Evolutionary conservation across 2,888 invertebrate species (phyloP).

Genomic region (Drosophila paranaensis): DNA sequence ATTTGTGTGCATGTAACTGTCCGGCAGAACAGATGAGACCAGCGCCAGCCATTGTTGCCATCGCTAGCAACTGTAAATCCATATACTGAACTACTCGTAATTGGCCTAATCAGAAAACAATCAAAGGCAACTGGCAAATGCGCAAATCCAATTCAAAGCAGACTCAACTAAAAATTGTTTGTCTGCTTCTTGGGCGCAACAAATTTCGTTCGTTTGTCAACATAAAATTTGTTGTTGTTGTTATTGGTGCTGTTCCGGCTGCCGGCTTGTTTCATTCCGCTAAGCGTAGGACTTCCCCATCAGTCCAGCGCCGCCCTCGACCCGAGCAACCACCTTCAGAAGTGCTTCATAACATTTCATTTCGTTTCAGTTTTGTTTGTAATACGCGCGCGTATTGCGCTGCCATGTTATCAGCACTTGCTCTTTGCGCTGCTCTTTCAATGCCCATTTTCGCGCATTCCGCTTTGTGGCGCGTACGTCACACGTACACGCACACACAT

Average conservation of each 20-base stretch:
- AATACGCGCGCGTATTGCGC: slow-evolving; percentile 33
- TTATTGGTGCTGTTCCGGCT: slow-evolving; percentile 29
- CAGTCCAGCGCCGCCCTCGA: background rate
- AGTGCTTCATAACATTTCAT: slow-evolving; percentile 25
- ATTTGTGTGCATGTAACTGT: slow-evolving; percentile 40
- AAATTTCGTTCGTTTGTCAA: slow-evolving; percentile 58
- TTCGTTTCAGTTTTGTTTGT: slow-evolving; percentile 39
- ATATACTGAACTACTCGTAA: slow-evolving; percentile 17
- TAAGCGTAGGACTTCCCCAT: slow-evolving; percentile 8
- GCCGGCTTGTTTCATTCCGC: slow-evolving; percentile 59
- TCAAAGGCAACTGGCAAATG: slow-evolving; percentile 5
- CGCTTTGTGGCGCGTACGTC: slow-evolving; percentile 68
- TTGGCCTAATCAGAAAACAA: slow-evolving; percentile 48
- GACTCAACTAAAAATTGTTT: slow-evolving; percentile 14
- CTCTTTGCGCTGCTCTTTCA: slow-evolving; percentile 53
- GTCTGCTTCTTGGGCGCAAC: slow-evolving; percentile 53
- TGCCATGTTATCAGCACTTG: slow-evolving; percentile 56
- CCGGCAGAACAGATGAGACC: slow-evolving; percentile 31
- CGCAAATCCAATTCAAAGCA: background rate
- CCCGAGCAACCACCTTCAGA: background rate
- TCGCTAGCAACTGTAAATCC: slow-evolving; percentile 3
- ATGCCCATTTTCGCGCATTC: slow-evolving; percentile 63
- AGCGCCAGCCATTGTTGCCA: slow-evolving; percentile 13
- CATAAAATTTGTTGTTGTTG: slow-evolving; percentile 25
- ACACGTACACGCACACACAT: slow-evolving; percentile 59